These are phyloP conservation scores for Lethenteron reissneri DNA, from an alignment of 2,113 vertebrate genomes.

Conservation along the genomic window DNA sequence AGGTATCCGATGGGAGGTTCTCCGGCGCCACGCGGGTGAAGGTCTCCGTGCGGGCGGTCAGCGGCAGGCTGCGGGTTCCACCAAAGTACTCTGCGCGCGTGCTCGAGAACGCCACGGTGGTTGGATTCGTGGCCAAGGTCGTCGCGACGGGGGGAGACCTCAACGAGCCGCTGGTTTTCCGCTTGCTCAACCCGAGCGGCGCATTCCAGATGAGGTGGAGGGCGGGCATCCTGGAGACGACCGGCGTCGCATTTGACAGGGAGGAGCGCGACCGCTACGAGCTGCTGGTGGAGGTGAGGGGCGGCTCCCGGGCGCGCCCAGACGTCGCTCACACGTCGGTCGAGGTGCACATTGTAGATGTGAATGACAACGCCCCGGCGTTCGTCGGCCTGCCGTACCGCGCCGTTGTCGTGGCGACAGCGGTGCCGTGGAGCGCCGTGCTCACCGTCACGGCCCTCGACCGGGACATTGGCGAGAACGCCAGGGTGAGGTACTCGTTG, in stretches of 20 bases:
- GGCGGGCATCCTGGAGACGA: conserved; percentile 70
- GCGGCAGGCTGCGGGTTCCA: conserved; percentile 72
- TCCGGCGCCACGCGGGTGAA: conserved; percentile 51
- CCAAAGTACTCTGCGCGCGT: conserved; percentile 38
- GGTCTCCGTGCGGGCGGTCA: conserved; percentile 32
- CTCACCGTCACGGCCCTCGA: conserved; percentile 64
- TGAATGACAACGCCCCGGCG: conserved; percentile 70
- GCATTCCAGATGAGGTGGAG: conserved; percentile 62
- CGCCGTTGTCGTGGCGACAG: conserved; percentile 77
- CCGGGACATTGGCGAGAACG: conserved; percentile 63
- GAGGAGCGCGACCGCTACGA: conserved; percentile 80
- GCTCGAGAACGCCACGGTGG: conserved; percentile 58
- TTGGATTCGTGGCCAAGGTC: conserved; percentile 58
- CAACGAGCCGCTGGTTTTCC: conserved; percentile 84
- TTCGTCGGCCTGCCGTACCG: conserved; percentile 90
- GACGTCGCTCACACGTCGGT: conserved; percentile 66
- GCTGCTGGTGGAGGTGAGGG: conserved; percentile 66
- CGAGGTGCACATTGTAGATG: conserved; percentile 58
- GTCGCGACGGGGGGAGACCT: conserved; percentile 54
- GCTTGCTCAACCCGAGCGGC: conserved; percentile 64
- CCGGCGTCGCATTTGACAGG: conserved; percentile 48
- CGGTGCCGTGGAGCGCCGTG: conserved; percentile 54
- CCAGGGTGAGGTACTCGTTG: conserved; percentile 59
- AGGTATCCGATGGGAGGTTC: conserved; percentile 86
- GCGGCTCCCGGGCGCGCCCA: conserved; percentile 24